Base-by-base conservation (phyloP, 2,797 vertebrate species). In the Pangasius mekongensis region DNA sequence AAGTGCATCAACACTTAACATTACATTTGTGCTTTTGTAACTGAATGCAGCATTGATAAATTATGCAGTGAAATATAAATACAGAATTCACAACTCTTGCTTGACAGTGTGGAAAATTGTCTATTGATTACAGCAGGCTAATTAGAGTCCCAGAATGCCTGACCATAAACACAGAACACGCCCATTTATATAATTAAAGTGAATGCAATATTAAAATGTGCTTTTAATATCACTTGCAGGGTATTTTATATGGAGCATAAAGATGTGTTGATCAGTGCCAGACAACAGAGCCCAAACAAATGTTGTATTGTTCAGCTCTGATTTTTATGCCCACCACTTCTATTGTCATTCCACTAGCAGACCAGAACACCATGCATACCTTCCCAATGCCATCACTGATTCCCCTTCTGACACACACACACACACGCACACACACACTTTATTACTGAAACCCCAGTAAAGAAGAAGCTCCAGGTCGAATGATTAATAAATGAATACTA, bases 331-430 rank as follows among this genome's bases (percentile, higher is more conserved):
- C 87, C 49, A 90, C 86, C 82, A 33, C 89, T 78, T 89, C 86
- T 33, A 91, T 89, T 91, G 90, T 91, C 86, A 87, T 88, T 86
- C 82, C 71, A 82, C 84, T 52, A 66, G 43, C 73, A n/a, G 73
- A 84, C 85, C 71, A 82, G 83, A 90, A 66, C 69, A 64, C 81
- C 78, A 80, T 56, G 85, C 89, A 91, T 91, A 91, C 88, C 88
- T 91, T 89, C 85, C 83, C 90, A 83, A 91, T 92, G 88, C 88
- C 91, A 88, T 73, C 83, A 88, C 43, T 18, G 90, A 87, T 88
- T 87, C 54, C 89, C 78, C 88, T 83, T 66, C 80, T 86, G 85
- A 89, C 77, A 71, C 86, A 67, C 49, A 67, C 58, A 76, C 56
- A n/a, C 47, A n/a, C 22, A 3, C 69, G 43, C 69, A 7, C 73